Base-by-base conservation (phyloP, 2,797 vertebrate genomes). In the Melopsittacus undulatus region DNA sequence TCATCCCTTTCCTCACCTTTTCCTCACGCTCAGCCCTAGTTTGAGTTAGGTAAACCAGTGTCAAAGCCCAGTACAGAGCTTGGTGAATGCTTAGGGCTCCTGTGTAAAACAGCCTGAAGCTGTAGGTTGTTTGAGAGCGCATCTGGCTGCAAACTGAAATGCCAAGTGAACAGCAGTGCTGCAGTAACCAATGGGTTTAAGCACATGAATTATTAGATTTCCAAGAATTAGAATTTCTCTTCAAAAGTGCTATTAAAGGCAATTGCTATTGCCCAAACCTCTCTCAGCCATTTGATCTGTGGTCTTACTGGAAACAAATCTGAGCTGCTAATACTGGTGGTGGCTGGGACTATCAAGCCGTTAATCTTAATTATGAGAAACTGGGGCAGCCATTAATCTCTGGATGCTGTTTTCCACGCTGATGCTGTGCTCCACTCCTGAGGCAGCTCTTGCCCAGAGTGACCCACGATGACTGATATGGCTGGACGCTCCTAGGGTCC, bases 311-410 rank as follows among this genome's bases (percentile, higher is more conserved):
- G 78, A 85, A 83, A 51, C 46, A 87, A 84, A 77, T 89, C 82
- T 74, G 68, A 80, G 92, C 84, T 91, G 34, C 63, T 87, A 32
- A 36, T 22, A 10, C 54, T 63, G 46, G 64, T 70, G 68, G 59
- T 82, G 82, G 56, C 95, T 80, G 81, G 68, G 64, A 48, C 68
- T 62, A 8, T 70, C 78, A 83, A 16, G 64, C 78, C 91, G 73
- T 54, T 96, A 94, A 96, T 95, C 92, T 67, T 91, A 96, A 92
- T 92, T 93, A 74, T 15, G 64, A 82, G 77, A 46, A 94, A 76
- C 59, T 51, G 63, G 92, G 92, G 2, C 88, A 87, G 68, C 64
- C 27, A 70, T 74, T 95, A 82, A 93, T 92, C 90, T 76, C 21
- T 5, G 15, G 73, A 7, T 90, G 85, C 70, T 17, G 64, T 42